Base-by-base conservation (phyloP, 2,888 invertebrate species). In the Dicranocentrus wangi region DNA sequence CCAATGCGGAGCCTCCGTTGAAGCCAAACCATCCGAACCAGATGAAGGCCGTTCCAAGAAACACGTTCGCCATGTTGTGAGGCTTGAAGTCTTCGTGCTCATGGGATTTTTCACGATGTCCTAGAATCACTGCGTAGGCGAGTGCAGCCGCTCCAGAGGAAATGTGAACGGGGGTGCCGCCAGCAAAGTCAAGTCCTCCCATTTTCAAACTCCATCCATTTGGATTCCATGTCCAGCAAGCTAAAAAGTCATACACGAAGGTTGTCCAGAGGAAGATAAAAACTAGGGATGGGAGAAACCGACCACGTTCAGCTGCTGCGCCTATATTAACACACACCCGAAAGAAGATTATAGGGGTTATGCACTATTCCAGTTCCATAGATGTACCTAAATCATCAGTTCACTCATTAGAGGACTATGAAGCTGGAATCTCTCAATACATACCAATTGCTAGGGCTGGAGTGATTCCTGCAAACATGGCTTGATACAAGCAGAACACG, bases 231-330 rank as follows among this genome's bases (percentile, higher is more conserved):
- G 84, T 83, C 85, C 85, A 85, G 43, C 72, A 84, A 13, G 83
- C 83, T 8, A 85, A 63, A 43, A 85, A 84, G 47, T 85, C 85
- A 55, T 85, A 85, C 10, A 85, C 85, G 8, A 84, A 71, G 1
- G 85, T 84, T 1, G 85, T 85, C 84, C 85, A 85, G 0, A 85
- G n/a, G 42, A 84, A 82, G 15, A 85, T 85, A 66, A 85, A 85
- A 70, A 85, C 68, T 10, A 82, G 43, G 3, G 83, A 66, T 3
- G 85, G 85, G 10, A 84, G 32, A 72, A 85, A 83, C 47, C 85
- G 32, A 15, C 78, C 84, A 43, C 85, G 65, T 63, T 84, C 85
- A 7, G 85, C 85, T 10, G 83, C 83, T 19, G 85, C 82, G 0
- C 85, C 70, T 70, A 8, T 39, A 61, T 61, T 25, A 51, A 17